Base-by-base conservation (phyloP, 30 jellyfish, hydroid and myxozoan species). In the Phacellophora camtschatica region DNA sequence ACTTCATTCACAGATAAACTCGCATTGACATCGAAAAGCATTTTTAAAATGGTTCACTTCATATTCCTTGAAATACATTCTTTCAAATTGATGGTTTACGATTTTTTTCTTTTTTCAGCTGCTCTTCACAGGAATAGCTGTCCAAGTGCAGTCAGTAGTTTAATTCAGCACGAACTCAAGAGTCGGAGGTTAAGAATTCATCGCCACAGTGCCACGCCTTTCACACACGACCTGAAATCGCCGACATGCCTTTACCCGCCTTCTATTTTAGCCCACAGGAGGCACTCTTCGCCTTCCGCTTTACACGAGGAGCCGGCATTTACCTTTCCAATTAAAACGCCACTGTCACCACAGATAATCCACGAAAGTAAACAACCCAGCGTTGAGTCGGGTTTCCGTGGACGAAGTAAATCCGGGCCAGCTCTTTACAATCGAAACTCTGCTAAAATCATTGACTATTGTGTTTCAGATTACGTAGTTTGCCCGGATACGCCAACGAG, bases 241-340 rank as follows among this genome's bases (percentile, higher is more conserved):
- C 94, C 94, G 19, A 68, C 94, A 27, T 31, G 77, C 29, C 88
- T 84, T 11, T 64, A 71, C 61, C 95, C 95, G 3, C 95, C 95
- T 30, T 48, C 83, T 12, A 27, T 64, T 42, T 55, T 73, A 15
- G 75, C 95, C 32, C 71, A 71, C 34, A 76, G 95, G 2, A 63
- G 95, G 4, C 95, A 84, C 74, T 84, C 95, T 0, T 84, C 95
- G 50, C 95, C 95, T 13, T 84, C 95, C 2, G 88, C 88, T 3
- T 49, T 84, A 35, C 50, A 9, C 62, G 95, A 84, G 45, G 95
- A 62, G 39, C 68, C 91, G 0, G 71, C 83, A 16, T 80, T 80
- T 55, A 66, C 62, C 10, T 80, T 80, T 32, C 91, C 91, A 5
- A 25, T 34, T 4, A 55, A 65, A 19, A 41, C 69, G 1, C 63